These are phyloP conservation scores for Argopecten irradians DNA, from an alignment of 1,140 invertebrate species.

Conservation along the genomic window DNA sequence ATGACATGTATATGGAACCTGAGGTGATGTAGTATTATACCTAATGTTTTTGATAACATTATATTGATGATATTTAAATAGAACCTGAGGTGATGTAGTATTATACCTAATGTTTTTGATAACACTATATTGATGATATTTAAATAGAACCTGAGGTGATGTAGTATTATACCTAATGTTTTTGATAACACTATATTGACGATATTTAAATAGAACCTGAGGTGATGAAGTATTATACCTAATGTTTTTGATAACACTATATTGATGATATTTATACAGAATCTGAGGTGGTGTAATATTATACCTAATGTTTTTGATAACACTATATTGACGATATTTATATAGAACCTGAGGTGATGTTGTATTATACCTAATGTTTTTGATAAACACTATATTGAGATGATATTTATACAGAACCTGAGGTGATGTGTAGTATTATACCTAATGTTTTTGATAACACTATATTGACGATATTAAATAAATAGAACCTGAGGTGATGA, in stretches of 20 bases:
- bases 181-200: not conserved
- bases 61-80: too few species aligned
- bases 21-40: too few species aligned
- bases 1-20: too few species aligned
- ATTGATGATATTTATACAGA: too few species aligned
- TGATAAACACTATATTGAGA: too few species aligned
- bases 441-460: not conserved
- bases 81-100: too few species aligned
- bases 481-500: too few species aligned
- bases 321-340: slow-evolving; percentile 27
- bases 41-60: not conserved
- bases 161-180: not conserved
- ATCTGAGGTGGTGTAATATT: slow-evolving; percentile 15
- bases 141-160: too few species aligned
- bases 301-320: not conserved
- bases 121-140: too few species aligned
- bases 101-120: not conserved
- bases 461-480: too few species aligned
- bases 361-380: not conserved
- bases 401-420: too few species aligned
- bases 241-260: not conserved
- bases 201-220: too few species aligned
- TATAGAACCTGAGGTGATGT: slow-evolving; percentile 42
- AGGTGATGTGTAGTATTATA: not conserved
- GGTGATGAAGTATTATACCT: not conserved